Percentiles rank a stretch among this genome's conserved stretches.
These are phyloP conservation scores for Helicoverpa assulta DNA, from an alignment of 2,888 invertebrate species.

Conservation along the genomic window DNA sequence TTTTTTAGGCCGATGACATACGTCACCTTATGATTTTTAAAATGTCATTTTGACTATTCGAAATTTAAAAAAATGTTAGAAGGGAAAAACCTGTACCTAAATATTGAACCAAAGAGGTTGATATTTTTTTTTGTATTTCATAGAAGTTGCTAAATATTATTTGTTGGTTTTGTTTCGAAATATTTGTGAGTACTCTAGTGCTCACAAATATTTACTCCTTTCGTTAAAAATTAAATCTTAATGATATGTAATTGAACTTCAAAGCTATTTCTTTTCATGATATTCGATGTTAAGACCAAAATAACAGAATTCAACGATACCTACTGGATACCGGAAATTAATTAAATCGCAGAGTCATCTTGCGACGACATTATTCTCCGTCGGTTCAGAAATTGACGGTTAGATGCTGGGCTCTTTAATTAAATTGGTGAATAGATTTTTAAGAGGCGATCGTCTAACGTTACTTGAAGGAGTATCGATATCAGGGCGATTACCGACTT, in stretches of 20 bases:
- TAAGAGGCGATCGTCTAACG: constrained; percentile 24
- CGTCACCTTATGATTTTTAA: constrained; percentile 78
- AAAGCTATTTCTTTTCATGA: constrained; percentile 32
- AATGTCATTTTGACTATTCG: constrained; percentile 77
- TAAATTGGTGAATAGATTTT: constrained; percentile 69
- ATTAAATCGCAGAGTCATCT: constrained; percentile 78
- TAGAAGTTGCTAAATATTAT: too few species aligned
- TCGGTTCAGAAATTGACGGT: constrained; percentile 74
- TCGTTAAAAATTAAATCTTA: neutral
- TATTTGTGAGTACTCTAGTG: too few species aligned
- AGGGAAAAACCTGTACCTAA: constrained; percentile 34
- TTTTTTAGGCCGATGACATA: constrained; percentile 82
- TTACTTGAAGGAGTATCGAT: constrained; percentile 24
- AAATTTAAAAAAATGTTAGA: constrained; percentile 70
- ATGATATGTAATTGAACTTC: constrained; percentile 26
- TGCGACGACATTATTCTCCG: constrained; percentile 75
- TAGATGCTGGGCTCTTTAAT: constrained; percentile 70
- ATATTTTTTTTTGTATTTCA: neutral
- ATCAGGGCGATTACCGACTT: constrained; percentile 9
- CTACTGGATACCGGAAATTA: constrained; percentile 74
- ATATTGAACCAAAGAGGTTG: constrained; percentile 34
- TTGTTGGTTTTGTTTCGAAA: too few species aligned
- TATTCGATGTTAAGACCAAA: constrained; percentile 44
- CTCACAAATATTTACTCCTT: constrained; percentile 7
- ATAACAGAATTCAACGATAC: constrained; percentile 62